Base-by-base conservation (phyloP, 1,140 invertebrate genomes). In the Drosophila insularis region DNA sequence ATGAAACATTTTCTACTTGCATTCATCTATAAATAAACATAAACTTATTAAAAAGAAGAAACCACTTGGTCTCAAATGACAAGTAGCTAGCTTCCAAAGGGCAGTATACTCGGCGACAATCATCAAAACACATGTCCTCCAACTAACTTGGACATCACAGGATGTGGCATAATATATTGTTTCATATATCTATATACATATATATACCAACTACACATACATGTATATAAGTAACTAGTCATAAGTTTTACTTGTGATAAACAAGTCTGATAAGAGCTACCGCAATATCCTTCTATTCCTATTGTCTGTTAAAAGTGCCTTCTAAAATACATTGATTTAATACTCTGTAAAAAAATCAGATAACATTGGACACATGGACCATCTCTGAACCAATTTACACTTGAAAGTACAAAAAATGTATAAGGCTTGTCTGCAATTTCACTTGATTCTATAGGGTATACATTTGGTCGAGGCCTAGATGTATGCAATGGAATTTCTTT, bases 251-350 rank as follows among this genome's bases (percentile, higher is more conserved):
- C 32, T 35, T 27, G 37, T 61, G 59, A 61, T 61, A 39, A 61
- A 61, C 59, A 43, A 40, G 59, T 19, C 37, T 35, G 59, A 61
- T 61, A 61, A 61, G 37, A 39, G 59, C 27, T 19, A 7, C 19
- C 59, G 19, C 59, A 61, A 58, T 58, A 43, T 54, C 23, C 21
- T 39, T 56, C 46, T 40, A 46, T 66, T 40, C 55, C 55, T 60
- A 74, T 70, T 71, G 75, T 43, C 66, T 71, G 66, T 74, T 46
- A 58, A 74, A 63, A 50, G 63, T 62, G 66, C 5, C 27, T 5
- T 72, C 58, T 39, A 23, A 46, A 40, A 43, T 11, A 19, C 32
- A 19, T 50, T 50, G 7, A 2, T 50, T 50, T 50, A 8, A 8
- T 46, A 46, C 43, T 14, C 43, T 46, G 14, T 17, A 46, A 17